Conservation (phyloP, 1,140 invertebrate genomes). For the Steinernema khuongi region DNA sequence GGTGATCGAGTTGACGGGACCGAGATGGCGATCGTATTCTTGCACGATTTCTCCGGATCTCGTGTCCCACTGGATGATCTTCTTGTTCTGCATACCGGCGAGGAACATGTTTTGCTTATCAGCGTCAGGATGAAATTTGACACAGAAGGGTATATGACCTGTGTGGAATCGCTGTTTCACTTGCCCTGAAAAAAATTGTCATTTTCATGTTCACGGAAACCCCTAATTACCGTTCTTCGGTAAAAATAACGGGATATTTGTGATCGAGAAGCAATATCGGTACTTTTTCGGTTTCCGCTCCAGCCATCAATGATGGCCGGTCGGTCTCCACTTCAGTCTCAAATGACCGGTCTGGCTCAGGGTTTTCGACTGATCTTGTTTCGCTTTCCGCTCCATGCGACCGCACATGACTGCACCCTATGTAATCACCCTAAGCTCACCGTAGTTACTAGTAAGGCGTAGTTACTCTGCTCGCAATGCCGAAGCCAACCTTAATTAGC, state of each 20-base stretch:
- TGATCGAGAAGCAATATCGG: no score
- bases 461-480: no score
- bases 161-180: constrained; percentile 57
- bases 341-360: not conserved
- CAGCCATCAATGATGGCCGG: no score
- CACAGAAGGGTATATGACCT: constrained; percentile 66
- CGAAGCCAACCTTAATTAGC: no score
- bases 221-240: no score
- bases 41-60: constrained; percentile 81
- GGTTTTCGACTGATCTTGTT: not conserved
- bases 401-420: no score
- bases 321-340: not conserved
- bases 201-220: no score
- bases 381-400: no score
- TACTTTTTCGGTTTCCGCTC: no score
- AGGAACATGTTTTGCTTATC: constrained; percentile 97
- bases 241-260: no score
- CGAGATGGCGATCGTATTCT: constrained; percentile 97
- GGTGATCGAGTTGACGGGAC: constrained; percentile 95
- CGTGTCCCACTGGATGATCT: constrained; percentile 91
- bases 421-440: no score
- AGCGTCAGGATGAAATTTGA: constrained; percentile 93
- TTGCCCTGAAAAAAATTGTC: constrained; percentile 41
- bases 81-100: constrained; percentile 95
- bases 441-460: no score